These are phyloP conservation scores for Parambassis ranga DNA, from an alignment of 2,797 vertebrate species.

Conservation along the genomic window DNA sequence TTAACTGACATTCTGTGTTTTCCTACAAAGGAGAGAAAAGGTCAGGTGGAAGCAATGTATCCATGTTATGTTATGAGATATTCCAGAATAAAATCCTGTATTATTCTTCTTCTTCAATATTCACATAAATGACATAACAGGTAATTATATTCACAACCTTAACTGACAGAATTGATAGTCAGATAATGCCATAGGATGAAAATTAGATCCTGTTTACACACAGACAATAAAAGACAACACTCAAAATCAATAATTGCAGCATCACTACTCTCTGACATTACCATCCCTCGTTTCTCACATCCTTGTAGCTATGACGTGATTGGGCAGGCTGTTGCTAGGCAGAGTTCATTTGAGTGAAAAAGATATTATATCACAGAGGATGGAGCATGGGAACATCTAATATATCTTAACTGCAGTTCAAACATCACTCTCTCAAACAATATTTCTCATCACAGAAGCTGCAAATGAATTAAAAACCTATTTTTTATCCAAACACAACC, in stretches of 20 bases:
- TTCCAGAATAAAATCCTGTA: no score
- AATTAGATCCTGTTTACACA: background rate
- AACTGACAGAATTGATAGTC: background rate
- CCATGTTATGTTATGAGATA: no score
- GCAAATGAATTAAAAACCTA: background rate
- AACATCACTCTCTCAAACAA: background rate
- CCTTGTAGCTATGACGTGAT: background rate
- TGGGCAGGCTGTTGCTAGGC: constrained; percentile 48
- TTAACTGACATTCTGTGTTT: background rate
- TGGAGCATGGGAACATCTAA: background rate
- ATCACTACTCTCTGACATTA: constrained; percentile 15
- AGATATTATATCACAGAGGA: background rate
- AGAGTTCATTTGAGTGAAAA: constrained; percentile 7
- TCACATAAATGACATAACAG: background rate
- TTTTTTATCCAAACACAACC: background rate
- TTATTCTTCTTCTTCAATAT: background rate
- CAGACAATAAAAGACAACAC: background rate
- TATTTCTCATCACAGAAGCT: background rate
- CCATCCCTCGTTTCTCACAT: constrained; percentile 11
- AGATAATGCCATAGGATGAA: background rate
- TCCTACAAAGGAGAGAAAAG: no score
- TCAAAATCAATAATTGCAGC: constrained; percentile 30
- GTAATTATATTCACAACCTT: background rate
- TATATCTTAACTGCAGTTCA: background rate
- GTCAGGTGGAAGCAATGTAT: no score